Conservation (phyloP, 2,113 vertebrate species). For the Falcunculus frontatus region DNA sequence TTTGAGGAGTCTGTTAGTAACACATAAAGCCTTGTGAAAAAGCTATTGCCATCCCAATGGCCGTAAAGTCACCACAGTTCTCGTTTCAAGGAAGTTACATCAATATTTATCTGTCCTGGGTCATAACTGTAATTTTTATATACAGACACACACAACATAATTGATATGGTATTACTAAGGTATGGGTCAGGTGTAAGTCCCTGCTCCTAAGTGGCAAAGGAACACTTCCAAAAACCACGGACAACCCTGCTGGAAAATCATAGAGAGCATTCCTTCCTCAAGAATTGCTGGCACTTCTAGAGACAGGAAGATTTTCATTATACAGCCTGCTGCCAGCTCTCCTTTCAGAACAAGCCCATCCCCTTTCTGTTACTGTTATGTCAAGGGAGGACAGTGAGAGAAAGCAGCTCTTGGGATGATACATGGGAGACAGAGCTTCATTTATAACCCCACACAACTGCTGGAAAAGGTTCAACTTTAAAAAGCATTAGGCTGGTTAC, state of each 20-base stretch:
- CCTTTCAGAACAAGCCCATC: slow-evolving; percentile 18
- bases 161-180: accelerated
- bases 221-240: not conserved
- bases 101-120: not conserved
- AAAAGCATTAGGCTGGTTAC: slow-evolving; percentile 66
- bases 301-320: slow-evolving; percentile 34
- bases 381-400: slow-evolving; percentile 71
- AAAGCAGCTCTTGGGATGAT: slow-evolving; percentile 72
- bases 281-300: not conserved
- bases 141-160: accelerated
- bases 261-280: not conserved
- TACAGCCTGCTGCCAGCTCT: slow-evolving; percentile 21
- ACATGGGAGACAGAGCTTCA: slow-evolving; percentile 64
- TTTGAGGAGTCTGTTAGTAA: not conserved
- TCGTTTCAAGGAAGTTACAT: not conserved
- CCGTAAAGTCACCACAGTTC: not conserved
- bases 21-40: not conserved
- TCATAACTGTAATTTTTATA: not conserved
- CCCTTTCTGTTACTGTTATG: slow-evolving; percentile 51
- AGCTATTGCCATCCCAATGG: not conserved
- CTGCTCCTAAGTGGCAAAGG: not conserved
- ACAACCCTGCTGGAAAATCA: not conserved
- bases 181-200: not conserved
- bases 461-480: slow-evolving; percentile 69
- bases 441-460: slow-evolving; percentile 65